phyloP scores from a whole-genome alignment of 2,888 invertebrate genomes.

The Leucania comma region DNA sequence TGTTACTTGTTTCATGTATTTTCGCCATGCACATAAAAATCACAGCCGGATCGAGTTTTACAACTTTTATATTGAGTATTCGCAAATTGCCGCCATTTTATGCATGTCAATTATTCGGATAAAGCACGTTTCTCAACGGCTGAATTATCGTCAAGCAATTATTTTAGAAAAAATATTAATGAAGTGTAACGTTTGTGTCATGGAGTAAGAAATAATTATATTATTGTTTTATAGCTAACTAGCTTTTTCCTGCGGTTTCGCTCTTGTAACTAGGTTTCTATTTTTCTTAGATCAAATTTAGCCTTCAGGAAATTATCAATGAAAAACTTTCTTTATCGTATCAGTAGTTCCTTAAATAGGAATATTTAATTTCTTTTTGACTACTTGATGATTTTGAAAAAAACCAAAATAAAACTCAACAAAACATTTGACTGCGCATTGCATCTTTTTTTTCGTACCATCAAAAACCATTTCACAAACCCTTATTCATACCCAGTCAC shows the following conservation, averaged over 20 bases:
- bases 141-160: constrained; percentile 34
- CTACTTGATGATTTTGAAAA: background rate
- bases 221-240: background rate
- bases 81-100: constrained; percentile 53
- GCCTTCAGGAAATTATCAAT: no score
- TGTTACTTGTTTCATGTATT: constrained; percentile 10
- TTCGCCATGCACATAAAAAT: constrained; percentile 46
- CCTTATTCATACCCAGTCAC: constrained; percentile 70
- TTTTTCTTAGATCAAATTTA: no score
- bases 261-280: background rate
- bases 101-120: constrained; percentile 54
- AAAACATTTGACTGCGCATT: background rate
- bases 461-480: constrained; percentile 34
- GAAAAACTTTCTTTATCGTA: no score
- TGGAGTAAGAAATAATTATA: constrained; percentile 1
- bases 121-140: constrained; percentile 47
- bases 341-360: no score
- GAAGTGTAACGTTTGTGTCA: constrained; percentile 21
- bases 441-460: constrained; percentile 9
- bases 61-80: constrained; percentile 49
- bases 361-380: no score
- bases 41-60: constrained; percentile 47
- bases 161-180: constrained; percentile 20
- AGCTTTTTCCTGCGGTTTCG: background rate
- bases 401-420: constrained; percentile 32